Base-by-base conservation (phyloP, 2,797 vertebrate species). In the Centroberyx gerrardi region DNA sequence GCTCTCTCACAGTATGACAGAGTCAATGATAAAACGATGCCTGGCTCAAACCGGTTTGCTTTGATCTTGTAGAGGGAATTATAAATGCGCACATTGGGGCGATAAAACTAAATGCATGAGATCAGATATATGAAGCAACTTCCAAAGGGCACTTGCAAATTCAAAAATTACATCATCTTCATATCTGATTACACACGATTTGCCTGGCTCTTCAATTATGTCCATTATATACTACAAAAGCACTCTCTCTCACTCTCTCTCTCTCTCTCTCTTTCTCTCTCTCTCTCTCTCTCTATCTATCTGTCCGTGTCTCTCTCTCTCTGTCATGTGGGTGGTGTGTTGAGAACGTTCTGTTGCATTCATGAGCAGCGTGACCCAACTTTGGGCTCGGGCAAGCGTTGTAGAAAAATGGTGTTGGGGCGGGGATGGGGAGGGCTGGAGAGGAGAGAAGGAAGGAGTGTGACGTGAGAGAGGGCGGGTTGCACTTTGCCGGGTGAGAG, bases 401-500 rank as follows among this genome's bases (percentile, higher is more conserved):
- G 31, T 52, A 72, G 31, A 68, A 71, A 71, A 22, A 29, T 22
- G 54, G 42, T 15, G 17, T n/a, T 9, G 17, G 38, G 49, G 55
- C 46, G 53, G 73, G 72, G 52, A 63, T 54, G 64, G 17, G 18
- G 55, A 54, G 7, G 18, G 55, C 64, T 72, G 62, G 10, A 36
- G 54, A 27, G 61, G 5, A n/a, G 58, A 78, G 48, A 54, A 13
- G 5, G 56, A 27, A 56, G 46, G 60, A 74, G 46, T 54, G 69
- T 62, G 52, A 86, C 78, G 73, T 61, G 36, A 67, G 22, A 1
- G 64, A 69, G 68, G 63, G 55, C 10, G 54, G 49, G 61, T 83
- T 86, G 72, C 62, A 78, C 77, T 84, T 84, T 82, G 74, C 68
- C 22, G 29, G 81, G 76, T 87, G 74, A 89, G 79, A 84, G 71